Evolutionary conservation across 23 tunicate species (phyloP).

Genomic region (Ascidia mentula): DNA sequence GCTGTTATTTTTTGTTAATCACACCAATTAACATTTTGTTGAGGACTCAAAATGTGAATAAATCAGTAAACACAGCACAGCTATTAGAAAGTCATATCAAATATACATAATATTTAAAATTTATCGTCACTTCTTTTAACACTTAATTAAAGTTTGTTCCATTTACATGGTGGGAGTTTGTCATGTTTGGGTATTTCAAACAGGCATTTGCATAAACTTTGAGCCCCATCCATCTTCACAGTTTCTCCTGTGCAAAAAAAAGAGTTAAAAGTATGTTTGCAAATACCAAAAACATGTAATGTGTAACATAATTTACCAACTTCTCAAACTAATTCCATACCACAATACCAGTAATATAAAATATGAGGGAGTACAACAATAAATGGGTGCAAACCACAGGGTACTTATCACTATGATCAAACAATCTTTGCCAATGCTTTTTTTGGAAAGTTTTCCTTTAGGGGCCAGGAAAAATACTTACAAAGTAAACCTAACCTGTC

Average conservation of each 20-base stretch:
- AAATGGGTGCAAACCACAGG: too few species aligned
- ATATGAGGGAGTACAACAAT: too few species aligned
- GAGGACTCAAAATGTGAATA: too few species aligned
- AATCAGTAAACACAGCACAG: too few species aligned
- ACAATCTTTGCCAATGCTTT: too few species aligned
- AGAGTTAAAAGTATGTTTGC: neutral
- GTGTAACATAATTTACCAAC: neutral
- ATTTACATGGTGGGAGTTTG: conserved; percentile 61
- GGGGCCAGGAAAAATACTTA: neutral
- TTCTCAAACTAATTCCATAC: neutral
- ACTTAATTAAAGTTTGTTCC: conserved; percentile 36
- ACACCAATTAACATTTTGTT: neutral
- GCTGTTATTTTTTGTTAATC: neutral
- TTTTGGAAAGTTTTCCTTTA: neutral
- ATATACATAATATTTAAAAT: too few species aligned
- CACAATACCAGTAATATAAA: neutral
- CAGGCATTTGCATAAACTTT: conserved; percentile 48
- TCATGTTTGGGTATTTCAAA: conserved; percentile 35
- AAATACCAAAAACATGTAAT: neutral
- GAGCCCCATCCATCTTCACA: conserved; percentile 88
- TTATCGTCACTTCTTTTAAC: neutral
- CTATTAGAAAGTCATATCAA: too few species aligned
- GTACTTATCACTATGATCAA: too few species aligned
- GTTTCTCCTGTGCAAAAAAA: conserved; percentile 63
- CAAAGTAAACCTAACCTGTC: conserved; percentile 55